A percentile compares a stretch with the other conserved stretches of the same genome.
Conservation (phyloP, 2,113 vertebrate species). For the Elanus axillaris region DNA sequence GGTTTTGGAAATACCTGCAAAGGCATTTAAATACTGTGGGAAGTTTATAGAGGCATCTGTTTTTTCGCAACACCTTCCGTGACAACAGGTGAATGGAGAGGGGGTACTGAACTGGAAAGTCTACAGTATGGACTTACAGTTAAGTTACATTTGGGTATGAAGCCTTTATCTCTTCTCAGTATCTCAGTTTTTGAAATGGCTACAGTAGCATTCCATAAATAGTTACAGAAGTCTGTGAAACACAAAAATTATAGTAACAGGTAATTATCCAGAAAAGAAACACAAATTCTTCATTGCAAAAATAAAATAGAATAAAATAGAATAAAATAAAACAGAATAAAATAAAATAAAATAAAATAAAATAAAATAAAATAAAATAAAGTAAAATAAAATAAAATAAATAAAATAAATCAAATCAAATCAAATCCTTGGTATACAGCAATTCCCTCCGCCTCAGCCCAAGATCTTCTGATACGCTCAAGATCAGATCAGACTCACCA, state of each 20-base stretch:
- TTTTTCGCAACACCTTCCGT: background rate
- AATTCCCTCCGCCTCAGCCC: background rate
- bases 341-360: background rate
- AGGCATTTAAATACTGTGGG: background rate
- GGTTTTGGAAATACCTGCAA: background rate
- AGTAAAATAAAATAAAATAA: background rate
- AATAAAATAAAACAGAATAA: background rate
- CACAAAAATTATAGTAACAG: background rate
- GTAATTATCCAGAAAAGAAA: background rate
- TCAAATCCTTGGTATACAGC: background rate
- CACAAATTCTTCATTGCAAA: background rate
- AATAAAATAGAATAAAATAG: background rate
- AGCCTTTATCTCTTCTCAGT: background rate
- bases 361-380: background rate
- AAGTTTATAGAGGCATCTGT: background rate
- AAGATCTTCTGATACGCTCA: background rate
- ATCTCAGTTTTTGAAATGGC: background rate
- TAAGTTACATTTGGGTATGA: background rate
- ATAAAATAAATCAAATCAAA: background rate
- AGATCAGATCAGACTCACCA: background rate
- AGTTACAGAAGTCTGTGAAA: background rate
- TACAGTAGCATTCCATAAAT: background rate
- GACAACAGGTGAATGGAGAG: background rate
- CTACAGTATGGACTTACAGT: background rate
- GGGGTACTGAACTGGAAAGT: background rate